These are phyloP conservation scores for Acanthornis magna DNA, from an alignment of 2,797 vertebrate species.

Conservation along the genomic window DNA sequence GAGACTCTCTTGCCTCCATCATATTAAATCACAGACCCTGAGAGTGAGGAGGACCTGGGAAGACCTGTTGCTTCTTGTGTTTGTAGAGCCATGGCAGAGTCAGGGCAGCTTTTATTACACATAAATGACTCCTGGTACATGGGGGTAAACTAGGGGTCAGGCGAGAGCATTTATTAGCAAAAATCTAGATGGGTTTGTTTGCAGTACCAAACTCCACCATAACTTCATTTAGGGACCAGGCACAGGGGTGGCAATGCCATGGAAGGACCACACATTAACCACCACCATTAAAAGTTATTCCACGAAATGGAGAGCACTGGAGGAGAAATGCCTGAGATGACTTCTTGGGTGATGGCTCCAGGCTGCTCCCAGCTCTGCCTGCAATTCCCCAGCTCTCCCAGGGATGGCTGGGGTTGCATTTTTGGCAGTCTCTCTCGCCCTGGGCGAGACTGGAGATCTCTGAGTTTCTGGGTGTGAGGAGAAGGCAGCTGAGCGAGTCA, in stretches of 20 bases:
- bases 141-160: background rate
- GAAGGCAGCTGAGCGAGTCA: background rate
- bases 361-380: background rate
- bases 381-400: background rate
- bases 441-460: background rate
- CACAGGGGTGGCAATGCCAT: background rate
- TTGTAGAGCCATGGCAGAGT: background rate
- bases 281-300: background rate
- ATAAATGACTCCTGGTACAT: background rate
- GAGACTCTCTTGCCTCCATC: background rate
- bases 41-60: background rate
- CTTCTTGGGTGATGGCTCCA: background rate
- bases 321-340: background rate
- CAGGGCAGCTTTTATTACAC: background rate
- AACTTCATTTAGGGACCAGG: background rate
- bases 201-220: background rate
- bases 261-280: accelerated
- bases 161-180: background rate
- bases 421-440: background rate
- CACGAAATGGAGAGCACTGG: accelerated
- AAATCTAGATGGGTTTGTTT: background rate
- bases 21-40: background rate
- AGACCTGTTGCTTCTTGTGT: background rate
- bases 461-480: slow-evolving; percentile 12
- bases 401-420: background rate